Evolutionary conservation across 92 coral and sea anemone genomes (phyloP).

Genomic region (Zoanthus sansibaricus): DNA sequence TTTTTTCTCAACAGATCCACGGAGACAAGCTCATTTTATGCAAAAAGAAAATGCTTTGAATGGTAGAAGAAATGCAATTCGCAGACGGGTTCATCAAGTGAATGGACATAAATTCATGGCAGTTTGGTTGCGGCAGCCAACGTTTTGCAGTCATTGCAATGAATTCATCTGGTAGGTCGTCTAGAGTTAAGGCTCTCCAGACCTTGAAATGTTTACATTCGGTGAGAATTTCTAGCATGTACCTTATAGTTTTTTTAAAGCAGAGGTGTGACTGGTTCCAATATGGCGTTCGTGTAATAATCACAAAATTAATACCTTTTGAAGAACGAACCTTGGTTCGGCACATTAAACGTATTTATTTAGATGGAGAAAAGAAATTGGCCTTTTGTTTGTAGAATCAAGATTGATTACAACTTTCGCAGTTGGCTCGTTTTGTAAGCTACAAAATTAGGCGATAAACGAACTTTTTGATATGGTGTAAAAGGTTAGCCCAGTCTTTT

Average conservation of each 20-base stretch:
- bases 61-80: constrained; percentile 93
- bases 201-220: neutral
- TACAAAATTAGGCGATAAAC: neutral
- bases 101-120: constrained; percentile 99
- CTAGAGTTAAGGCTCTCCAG: neutral
- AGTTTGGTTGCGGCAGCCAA: constrained; percentile 94
- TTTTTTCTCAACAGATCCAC: constrained; percentile 38
- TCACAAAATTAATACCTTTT: neutral
- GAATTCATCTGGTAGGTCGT: constrained; percentile 95
- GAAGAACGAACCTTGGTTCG: constrained; percentile 8
- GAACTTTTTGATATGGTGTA: neutral
- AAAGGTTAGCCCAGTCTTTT: neutral
- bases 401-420: constrained; percentile 23
- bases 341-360: constrained; percentile 1
- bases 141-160: constrained; percentile 95
- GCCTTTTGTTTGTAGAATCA: constrained; percentile 35
- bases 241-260: constrained; percentile 16
- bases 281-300: constrained; percentile 41
- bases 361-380: constrained; percentile 24
- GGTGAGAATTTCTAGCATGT: neutral
- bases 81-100: constrained; percentile 91
- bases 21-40: constrained; percentile 69
- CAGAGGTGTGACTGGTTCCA: constrained; percentile 40
- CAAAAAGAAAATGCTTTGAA: constrained; percentile 93
- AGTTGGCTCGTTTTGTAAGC: constrained; percentile 1